Conservation (phyloP, 2,797 vertebrate genomes). For the Mormyrus proboscirostris region DNA sequence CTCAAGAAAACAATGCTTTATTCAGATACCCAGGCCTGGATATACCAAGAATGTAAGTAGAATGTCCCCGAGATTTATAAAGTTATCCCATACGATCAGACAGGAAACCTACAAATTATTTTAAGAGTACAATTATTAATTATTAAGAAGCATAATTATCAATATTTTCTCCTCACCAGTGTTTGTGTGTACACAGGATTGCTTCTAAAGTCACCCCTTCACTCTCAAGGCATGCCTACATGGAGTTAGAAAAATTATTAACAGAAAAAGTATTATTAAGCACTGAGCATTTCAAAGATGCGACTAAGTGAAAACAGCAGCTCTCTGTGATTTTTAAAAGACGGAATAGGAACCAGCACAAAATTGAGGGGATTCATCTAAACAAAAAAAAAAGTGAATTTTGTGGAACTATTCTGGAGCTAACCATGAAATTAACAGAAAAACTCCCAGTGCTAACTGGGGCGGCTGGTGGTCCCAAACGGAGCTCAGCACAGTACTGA, state of each 20-base stretch:
- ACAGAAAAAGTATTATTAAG: neutral
- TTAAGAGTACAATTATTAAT: neutral
- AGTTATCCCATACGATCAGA: neutral
- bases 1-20: neutral
- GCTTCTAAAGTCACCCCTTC: conserved; percentile 82
- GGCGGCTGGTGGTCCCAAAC: neutral
- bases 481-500: neutral
- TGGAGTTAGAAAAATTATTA: conserved; percentile 21
- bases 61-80: neutral
- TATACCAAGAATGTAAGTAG: neutral
- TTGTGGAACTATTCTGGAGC: neutral
- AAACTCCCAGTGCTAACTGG: neutral
- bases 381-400: neutral
- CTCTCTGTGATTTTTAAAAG: neutral
- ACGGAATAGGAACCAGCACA: neutral
- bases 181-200: conserved; percentile 95
- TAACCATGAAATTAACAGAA: neutral
- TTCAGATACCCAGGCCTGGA: neutral
- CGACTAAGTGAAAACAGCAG: neutral
- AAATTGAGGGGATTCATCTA: neutral
- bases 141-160: neutral
- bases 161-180: conserved; percentile 75
- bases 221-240: conserved; percentile 74
- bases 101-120: neutral
- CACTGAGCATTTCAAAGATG: neutral